phyloP scores from a whole-genome alignment of 2,797 vertebrate species.

The Pseudomugil gertrudae region DNA sequence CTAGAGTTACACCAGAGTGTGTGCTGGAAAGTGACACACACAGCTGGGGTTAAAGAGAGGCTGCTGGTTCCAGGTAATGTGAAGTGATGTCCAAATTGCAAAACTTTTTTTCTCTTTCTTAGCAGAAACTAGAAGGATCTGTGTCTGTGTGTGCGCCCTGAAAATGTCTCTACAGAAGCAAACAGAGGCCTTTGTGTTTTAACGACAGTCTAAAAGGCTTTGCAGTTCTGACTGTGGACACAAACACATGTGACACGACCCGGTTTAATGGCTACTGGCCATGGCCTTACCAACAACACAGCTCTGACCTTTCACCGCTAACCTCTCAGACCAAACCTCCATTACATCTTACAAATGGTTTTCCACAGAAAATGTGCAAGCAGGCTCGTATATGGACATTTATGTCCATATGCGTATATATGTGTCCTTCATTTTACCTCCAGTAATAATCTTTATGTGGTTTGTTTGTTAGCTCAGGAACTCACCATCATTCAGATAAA shows the following conservation, averaged over 20 bases:
- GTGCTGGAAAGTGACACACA: constrained; percentile 25
- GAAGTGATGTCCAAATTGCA: constrained; percentile 71
- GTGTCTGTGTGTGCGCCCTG: not conserved
- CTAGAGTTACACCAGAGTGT: constrained; percentile 57
- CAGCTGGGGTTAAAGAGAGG: constrained; percentile 37
- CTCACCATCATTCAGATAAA: not conserved
- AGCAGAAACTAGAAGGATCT: not conserved
- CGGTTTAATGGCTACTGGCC: constrained; percentile 51
- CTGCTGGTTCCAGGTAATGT: constrained; percentile 59
- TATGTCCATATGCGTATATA: no score
- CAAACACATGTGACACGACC: constrained; percentile 30
- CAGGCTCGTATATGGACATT: not conserved
- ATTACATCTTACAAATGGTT: constrained; percentile 79
- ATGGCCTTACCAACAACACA: constrained; percentile 59
- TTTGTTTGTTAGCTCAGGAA: not conserved
- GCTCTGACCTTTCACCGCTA: constrained; percentile 61
- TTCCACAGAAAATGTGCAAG: constrained; percentile 3
- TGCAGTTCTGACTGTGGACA: constrained; percentile 13
- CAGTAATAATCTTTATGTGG: not conserved
- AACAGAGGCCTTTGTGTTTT: constrained; percentile 19
- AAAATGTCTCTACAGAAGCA: not conserved
- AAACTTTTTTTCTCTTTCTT: constrained; percentile 34
- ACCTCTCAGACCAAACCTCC: constrained; percentile 64
- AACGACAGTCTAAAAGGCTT: constrained; percentile 11
- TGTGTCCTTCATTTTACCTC: not conserved